Percentiles rank a stretch among this genome's conserved stretches.
Evolutionary conservation across 2,797 vertebrate species (phyloP).

Genomic region (Gymnothorax reevesii): DNA sequence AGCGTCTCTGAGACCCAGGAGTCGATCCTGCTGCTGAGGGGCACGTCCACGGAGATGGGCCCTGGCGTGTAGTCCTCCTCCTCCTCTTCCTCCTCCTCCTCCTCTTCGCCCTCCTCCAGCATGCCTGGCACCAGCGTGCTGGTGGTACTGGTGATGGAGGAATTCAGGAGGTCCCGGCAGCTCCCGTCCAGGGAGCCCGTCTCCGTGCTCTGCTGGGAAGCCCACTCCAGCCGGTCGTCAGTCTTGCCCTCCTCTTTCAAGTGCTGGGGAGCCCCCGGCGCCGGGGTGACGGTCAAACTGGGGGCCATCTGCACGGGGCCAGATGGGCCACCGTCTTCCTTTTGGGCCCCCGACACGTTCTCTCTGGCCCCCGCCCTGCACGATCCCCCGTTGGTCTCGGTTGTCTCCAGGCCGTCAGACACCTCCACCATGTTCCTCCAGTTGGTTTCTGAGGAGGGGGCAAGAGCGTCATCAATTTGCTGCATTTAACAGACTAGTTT

Average conservation of each 20-base stretch:
- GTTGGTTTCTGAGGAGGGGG: conserved; percentile 82
- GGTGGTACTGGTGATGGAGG: conserved; percentile 96
- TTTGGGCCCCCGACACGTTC: conserved; percentile 46
- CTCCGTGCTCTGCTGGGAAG: conserved; percentile 96
- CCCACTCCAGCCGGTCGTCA: conserved; percentile 92
- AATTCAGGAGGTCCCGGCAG: conserved; percentile 89
- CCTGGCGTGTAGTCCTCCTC: conserved; percentile 91
- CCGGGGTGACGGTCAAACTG: background rate
- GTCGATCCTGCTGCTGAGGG: conserved; percentile 92
- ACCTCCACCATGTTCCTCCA: conserved; percentile 98
- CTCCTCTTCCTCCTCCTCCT: conserved; percentile 83
- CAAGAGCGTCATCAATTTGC: background rate
- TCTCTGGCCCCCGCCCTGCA: conserved; percentile 65
- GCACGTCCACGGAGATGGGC: conserved; percentile 90
- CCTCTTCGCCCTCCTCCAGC: conserved; percentile 93
- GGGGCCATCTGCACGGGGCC: background rate
- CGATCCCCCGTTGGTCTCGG: conserved; percentile 75
- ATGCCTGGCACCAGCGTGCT: conserved; percentile 96
- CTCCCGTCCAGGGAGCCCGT: conserved; percentile 96
- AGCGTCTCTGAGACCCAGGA: conserved; percentile 97
- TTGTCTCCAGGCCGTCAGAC: conserved; percentile 84
- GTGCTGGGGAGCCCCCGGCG: conserved; percentile 59
- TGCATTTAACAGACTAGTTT: background rate
- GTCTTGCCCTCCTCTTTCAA: conserved; percentile 83
- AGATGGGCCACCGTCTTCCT: background rate